Conservation (phyloP, 2,888 invertebrate species). For the Caenorhabditis afra region DNA sequence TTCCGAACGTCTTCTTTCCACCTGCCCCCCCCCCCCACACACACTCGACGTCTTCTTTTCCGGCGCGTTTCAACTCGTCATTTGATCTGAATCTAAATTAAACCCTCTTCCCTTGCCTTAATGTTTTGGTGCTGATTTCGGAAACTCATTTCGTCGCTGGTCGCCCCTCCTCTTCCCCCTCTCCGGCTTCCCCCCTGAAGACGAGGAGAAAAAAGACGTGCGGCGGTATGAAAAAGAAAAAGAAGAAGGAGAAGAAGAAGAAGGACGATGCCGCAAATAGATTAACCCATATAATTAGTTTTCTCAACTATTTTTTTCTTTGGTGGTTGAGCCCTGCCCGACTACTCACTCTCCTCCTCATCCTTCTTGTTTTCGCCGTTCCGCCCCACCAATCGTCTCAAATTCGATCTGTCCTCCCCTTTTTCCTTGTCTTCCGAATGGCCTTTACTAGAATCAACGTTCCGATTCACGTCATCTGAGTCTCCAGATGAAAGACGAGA, state of each 20-base stretch:
- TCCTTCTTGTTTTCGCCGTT: conserved; percentile 28
- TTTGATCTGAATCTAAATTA: conserved; percentile 25
- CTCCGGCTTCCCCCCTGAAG: conserved; percentile 15
- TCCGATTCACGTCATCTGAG: no score
- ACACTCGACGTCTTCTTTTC: conserved; percentile 2
- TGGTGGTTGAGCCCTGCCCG: conserved; percentile 27
- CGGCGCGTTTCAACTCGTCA: conserved; percentile 16
- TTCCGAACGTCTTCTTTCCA: conserved; percentile 7
- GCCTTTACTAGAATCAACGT: no score
- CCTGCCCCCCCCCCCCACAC: conserved; percentile 13
- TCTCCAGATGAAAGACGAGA: no score
- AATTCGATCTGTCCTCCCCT: neutral
- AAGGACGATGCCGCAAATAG: conserved; percentile 47
- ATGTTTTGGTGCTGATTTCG: conserved; percentile 22
- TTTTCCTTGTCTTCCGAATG: no score
- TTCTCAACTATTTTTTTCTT: conserved; percentile 49
- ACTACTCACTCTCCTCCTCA: conserved; percentile 5
- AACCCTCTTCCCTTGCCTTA: neutral
- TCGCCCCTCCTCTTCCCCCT: conserved; percentile 25
- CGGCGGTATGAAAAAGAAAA: no score
- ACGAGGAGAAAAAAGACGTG: no score
- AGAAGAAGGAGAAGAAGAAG: no score
- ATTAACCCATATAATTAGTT: conserved; percentile 59
- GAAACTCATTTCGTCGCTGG: neutral
- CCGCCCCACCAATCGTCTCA: neutral